Base-by-base conservation (phyloP, 2,113 vertebrate species). In the Colistium nudipinnis region DNA sequence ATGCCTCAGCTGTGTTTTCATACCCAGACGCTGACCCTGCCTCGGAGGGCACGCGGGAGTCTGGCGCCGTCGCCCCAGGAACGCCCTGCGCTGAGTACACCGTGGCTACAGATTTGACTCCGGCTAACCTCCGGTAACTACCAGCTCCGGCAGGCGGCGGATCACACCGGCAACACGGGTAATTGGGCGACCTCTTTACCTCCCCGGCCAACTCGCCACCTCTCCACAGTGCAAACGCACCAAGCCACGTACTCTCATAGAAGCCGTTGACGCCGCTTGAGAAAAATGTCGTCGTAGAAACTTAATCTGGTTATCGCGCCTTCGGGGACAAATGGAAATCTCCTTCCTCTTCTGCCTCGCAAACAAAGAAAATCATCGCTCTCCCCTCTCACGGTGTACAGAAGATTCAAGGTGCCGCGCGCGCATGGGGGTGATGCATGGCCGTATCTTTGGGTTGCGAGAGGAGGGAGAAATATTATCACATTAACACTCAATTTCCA, bases 401-500 rank as follows among this genome's bases (percentile, higher is more conserved):
- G 59, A 68, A 45, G 56, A 81, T 65, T 77, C 66, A 74, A 80
- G 77, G 82, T 82, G 71, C 63, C 9, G n/a, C 3, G n/a, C 3
- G n/a, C 19, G 5, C 31, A 76, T 73, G 70, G 69, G 44, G 63
- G 65, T 88, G 87, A 90, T 88, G 53, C 59, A 89, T 87, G 12
- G 13, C 48, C 5, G 25, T 70, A 76, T 85, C 80, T 71, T 83
- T 81, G 70, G 74, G 70, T 67, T 76, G 70, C 80, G 85, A 88
- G 78, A 83, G 80, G 78, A 66, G 69, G n/a, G 84, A 76, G 80
- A 85, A 87, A 86, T 87, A 89, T 89, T 82, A 90, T 81, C 74
- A 56, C 81, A 91, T 93, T 87, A 91, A 89, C 85, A 84, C 73
- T 88, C 86, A 74, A 90, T 90, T 90, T 90, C 62, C 84, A 88